Conservation (phyloP, 2,113 vertebrate species). For the Columba livia region DNA sequence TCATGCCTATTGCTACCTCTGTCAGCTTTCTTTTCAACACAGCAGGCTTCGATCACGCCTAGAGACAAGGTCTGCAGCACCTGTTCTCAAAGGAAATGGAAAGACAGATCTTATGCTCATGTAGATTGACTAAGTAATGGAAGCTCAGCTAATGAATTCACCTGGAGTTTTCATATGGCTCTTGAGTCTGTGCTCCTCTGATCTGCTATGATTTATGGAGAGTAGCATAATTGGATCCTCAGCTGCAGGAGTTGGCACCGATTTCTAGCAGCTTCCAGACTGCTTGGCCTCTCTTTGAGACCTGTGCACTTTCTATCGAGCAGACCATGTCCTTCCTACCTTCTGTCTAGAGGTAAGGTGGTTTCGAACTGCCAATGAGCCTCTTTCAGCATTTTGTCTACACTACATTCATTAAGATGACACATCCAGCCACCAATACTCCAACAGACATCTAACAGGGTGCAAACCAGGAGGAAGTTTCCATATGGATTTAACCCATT, state of each 20-base stretch:
- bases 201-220: not conserved
- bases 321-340: not conserved
- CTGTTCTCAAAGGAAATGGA: not conserved
- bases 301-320: not conserved
- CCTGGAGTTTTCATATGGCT: not conserved
- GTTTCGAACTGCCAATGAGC: not conserved
- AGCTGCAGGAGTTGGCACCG: not conserved
- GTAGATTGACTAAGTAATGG: not conserved
- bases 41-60: not conserved
- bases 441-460: not conserved
- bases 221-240: not conserved
- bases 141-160: not conserved
- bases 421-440: not conserved
- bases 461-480: not conserved
- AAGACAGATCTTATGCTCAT: not conserved
- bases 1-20: constrained; percentile 51
- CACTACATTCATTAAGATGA: not conserved
- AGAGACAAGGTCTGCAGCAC: constrained; percentile 33
- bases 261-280: not conserved
- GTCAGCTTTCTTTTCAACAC: constrained; percentile 44
- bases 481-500: not conserved
- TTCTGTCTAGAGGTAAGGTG: not conserved
- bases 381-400: not conserved
- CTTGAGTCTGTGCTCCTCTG: not conserved
- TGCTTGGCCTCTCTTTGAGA: not conserved